Conservation (phyloP, 1,140 invertebrate genomes). For the Bathynomus jamesi region DNA sequence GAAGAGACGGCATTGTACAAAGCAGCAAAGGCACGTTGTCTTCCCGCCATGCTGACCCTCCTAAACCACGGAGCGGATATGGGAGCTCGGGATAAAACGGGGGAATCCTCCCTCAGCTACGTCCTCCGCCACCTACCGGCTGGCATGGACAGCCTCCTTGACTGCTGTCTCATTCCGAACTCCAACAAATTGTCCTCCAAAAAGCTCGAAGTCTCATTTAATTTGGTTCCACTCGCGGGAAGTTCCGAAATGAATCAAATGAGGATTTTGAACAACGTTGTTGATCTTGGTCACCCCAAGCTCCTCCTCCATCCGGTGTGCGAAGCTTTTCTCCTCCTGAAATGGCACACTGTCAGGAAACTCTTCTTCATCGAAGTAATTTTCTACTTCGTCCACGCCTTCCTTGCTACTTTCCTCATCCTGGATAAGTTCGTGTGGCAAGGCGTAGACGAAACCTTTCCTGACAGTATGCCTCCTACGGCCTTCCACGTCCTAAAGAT, state of each 20-base stretch:
- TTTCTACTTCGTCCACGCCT: conserved; percentile 46
- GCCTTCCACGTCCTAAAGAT: conserved; percentile 3
- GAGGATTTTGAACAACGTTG: conserved; percentile 28
- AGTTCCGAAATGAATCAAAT: conserved; percentile 28
- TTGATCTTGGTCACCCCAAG: conserved; percentile 40
- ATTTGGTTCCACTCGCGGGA: conserved; percentile 30
- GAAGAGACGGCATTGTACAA: conserved; percentile 51
- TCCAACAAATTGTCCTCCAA: conserved; percentile 30
- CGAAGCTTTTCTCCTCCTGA: conserved; percentile 50
- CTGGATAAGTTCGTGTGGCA: conserved; percentile 31
- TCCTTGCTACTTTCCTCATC: conserved; percentile 31
- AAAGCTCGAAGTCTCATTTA: conserved; percentile 32
- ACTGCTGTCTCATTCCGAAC: conserved; percentile 36
- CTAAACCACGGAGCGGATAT: conserved; percentile 46
- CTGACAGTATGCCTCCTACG: neutral
- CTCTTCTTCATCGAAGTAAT: conserved; percentile 46
- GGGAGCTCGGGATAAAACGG: conserved; percentile 39
- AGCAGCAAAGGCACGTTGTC: conserved; percentile 46
- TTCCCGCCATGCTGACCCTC: conserved; percentile 46
- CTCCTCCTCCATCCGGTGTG: conserved; percentile 50
- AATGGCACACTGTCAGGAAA: conserved; percentile 49
- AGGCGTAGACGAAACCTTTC: neutral
- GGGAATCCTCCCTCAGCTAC: conserved; percentile 31
- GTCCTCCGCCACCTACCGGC: conserved; percentile 34
- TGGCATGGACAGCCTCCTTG: conserved; percentile 32